These are phyloP conservation scores for Gymnogyps californianus DNA, from an alignment of 2,113 vertebrate genomes.

Conservation along the genomic window DNA sequence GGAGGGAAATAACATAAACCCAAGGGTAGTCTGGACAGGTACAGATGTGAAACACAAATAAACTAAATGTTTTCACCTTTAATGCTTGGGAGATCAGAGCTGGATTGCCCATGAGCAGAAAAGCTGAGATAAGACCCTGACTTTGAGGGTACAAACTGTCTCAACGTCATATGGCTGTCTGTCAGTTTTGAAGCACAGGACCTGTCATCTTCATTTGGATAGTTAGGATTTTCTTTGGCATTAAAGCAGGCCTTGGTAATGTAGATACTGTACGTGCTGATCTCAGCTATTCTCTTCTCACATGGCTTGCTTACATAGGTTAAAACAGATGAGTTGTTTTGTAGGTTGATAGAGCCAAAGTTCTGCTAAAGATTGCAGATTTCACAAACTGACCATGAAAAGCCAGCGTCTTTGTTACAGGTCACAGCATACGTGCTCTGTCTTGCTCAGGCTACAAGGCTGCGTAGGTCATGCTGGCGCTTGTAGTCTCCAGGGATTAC, in stretches of 20 bases:
- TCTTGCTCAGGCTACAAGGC: neutral
- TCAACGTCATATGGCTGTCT: rapidly evolving
- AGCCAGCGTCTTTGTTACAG: neutral
- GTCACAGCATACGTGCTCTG: neutral
- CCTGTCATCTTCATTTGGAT: neutral
- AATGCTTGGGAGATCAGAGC: neutral
- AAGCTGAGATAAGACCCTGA: neutral
- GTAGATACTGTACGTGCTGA: rapidly evolving
- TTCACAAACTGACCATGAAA: neutral
- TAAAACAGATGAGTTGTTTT: neutral
- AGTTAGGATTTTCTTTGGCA: neutral
- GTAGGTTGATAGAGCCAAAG: neutral
- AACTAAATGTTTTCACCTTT: neutral
- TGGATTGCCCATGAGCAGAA: neutral
- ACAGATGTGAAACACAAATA: neutral
- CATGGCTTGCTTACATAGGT: neutral
- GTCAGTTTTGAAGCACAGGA: neutral
- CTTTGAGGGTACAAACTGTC: neutral
- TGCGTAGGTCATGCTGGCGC: neutral
- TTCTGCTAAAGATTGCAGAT: neutral
- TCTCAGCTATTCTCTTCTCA: neutral
- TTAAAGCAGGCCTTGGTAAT: neutral
- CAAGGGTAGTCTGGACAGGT: neutral
- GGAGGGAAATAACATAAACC: neutral
- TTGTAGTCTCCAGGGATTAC: neutral